Conservation (phyloP, 1,140 invertebrate species). For the Bombyx mori region ASM3026992v2 NC_085115.1:8794501-8795000, state of each 20-base stretch:
- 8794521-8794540: conserved; percentile 88
- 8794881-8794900: conserved; percentile 81
- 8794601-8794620: conserved; percentile 95
- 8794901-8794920: conserved; percentile 94
- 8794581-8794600: conserved; percentile 89
- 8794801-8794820: conserved; percentile 96
- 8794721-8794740: conserved; percentile 82
- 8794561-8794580: conserved; percentile 82
- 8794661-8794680: conserved; percentile 93
- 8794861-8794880: conserved; percentile 92
- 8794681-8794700: conserved; percentile 95
- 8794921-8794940: conserved; percentile 93
- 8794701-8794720: conserved; percentile 86
- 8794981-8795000: conserved; percentile 89
- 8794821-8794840: conserved; percentile 92
- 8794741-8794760: conserved; percentile 82
- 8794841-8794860: conserved; percentile 90
- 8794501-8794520: conserved; percentile 92
- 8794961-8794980: conserved; percentile 87
- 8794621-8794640: conserved; percentile 96
- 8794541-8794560: conserved; percentile 79
- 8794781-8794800: conserved; percentile 79
- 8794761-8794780: conserved; percentile 77
- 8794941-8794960: conserved; percentile 90
- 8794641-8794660: conserved; percentile 96